A percentile compares a stretch with the other conserved stretches of the same genome.
Conservation (phyloP, 2,113 vertebrate species). For the Loxodonta africana region DNA sequence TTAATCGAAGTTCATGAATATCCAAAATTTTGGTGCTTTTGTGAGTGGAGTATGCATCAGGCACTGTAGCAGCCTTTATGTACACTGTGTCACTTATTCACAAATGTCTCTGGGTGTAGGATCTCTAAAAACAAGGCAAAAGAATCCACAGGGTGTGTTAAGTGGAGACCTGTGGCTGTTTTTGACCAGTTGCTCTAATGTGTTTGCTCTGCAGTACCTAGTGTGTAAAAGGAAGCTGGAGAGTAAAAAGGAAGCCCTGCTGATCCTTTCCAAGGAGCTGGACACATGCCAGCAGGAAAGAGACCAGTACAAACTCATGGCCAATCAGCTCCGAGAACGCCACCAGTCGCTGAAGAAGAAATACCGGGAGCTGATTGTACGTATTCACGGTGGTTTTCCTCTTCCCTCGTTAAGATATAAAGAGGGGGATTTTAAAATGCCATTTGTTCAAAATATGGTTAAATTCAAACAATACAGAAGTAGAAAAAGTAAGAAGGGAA, state of each 20-base stretch:
- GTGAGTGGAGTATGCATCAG: accelerated
- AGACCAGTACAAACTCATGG: slow-evolving; percentile 99
- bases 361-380: slow-evolving; percentile 96
- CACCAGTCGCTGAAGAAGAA: slow-evolving; percentile 98
- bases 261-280: slow-evolving; percentile 98
- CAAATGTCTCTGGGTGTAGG: not conserved
- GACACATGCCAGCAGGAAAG: slow-evolving; percentile 98
- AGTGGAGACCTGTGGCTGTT: accelerated
- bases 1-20: not conserved
- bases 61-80: not conserved
- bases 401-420: not conserved
- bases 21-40: not conserved
- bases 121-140: not conserved
- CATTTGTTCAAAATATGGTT: not conserved
- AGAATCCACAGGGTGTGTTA: not conserved
- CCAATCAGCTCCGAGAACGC: slow-evolving; percentile 96
- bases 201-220: slow-evolving; percentile 90
- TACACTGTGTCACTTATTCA: not conserved
- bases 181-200: not conserved
- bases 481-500: not conserved
- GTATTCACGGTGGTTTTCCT: slow-evolving; percentile 69
- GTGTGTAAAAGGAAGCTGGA: slow-evolving; percentile 97
- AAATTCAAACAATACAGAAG: not conserved
- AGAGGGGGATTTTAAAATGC: not conserved
- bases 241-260: slow-evolving; percentile 97